phyloP scores from a whole-genome alignment of 1,140 invertebrate genomes.

The Leptonema lineaticorne region DNA sequence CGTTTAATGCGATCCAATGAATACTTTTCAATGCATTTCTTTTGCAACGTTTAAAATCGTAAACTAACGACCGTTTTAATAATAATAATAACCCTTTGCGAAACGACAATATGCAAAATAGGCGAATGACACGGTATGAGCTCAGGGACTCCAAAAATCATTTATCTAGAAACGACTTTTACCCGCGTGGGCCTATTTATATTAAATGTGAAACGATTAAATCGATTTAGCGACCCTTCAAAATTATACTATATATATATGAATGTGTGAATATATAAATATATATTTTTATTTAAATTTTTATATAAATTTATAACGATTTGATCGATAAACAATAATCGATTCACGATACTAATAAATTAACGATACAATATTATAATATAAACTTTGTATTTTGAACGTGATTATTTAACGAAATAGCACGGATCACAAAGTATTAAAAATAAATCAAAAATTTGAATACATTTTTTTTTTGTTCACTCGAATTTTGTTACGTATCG shows the following conservation, averaged over 20 bases:
- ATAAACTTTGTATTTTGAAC: too few species aligned
- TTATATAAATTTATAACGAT: background rate
- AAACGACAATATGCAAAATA: slow-evolving; percentile 34
- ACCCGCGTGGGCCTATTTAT: slow-evolving; percentile 22
- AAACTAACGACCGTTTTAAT: slow-evolving; percentile 19
- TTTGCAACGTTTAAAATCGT: slow-evolving; percentile 17
- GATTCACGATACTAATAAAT: too few species aligned
- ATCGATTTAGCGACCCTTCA: background rate
- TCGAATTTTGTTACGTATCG: too few species aligned
- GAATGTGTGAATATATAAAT: background rate
- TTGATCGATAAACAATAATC: too few species aligned
- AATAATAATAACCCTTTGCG: slow-evolving; percentile 21
- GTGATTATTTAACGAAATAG: too few species aligned
- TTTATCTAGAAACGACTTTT: slow-evolving; percentile 34
- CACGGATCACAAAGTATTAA: too few species aligned
- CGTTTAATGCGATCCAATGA: too few species aligned
- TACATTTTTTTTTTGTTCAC: too few species aligned
- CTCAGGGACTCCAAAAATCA: slow-evolving; percentile 33
- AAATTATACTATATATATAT: background rate
- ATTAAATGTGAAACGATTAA: background rate
- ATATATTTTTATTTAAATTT: background rate
- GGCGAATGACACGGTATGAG: slow-evolving; percentile 33
- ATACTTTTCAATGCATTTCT: background rate
- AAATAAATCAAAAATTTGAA: too few species aligned
- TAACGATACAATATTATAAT: too few species aligned